Percentiles rank a stretch among this genome's conserved stretches.
These are phyloP conservation scores for Diachasmimorpha longicaudata DNA, from an alignment of 1,140 invertebrate species.

Conservation along the genomic window DNA sequence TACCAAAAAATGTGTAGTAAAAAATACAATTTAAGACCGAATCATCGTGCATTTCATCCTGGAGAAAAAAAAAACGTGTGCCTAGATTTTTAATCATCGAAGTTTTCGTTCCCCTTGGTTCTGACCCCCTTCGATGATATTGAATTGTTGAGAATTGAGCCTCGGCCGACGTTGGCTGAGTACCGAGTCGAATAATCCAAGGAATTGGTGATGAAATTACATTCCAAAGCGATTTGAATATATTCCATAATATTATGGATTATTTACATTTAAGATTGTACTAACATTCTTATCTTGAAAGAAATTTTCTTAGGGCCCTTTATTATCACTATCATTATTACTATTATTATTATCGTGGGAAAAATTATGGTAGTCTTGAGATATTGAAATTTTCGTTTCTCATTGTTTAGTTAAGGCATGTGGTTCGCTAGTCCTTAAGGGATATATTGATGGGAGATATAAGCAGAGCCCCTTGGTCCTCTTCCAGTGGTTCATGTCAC, in stretches of 20 bases:
- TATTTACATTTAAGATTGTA: not conserved
- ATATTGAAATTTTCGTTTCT: not conserved
- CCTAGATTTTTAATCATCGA: slow-evolving; percentile 9
- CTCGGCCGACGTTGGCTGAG: not conserved
- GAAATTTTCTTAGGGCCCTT: not conserved
- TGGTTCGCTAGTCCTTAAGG: slow-evolving; percentile 8
- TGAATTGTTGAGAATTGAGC: slow-evolving; percentile 1
- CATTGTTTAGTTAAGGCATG: slow-evolving; percentile 27
- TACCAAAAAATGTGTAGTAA: slow-evolving; percentile 1
- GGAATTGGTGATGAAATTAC: not conserved
- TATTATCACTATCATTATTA: too few species aligned
- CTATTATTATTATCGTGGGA: too few species aligned
- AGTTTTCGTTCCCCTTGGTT: not conserved
- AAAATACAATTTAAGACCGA: not conserved
- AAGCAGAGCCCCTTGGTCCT: not conserved
- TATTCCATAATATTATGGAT: not conserved
- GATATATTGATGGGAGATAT: not conserved
- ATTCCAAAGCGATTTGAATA: not conserved
- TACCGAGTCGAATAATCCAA: not conserved
- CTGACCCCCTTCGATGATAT: not conserved
- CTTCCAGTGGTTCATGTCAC: slow-evolving; percentile 16
- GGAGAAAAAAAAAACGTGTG: not conserved
- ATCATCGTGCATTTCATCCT: not conserved
- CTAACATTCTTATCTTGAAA: not conserved
- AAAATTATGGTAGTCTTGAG: not conserved